Percentiles rank a stretch among this genome's conserved stretches.
Evolutionary conservation across 2,113 vertebrate genomes (phyloP).

Genomic region (Nycticryphes semicollaris): DNA sequence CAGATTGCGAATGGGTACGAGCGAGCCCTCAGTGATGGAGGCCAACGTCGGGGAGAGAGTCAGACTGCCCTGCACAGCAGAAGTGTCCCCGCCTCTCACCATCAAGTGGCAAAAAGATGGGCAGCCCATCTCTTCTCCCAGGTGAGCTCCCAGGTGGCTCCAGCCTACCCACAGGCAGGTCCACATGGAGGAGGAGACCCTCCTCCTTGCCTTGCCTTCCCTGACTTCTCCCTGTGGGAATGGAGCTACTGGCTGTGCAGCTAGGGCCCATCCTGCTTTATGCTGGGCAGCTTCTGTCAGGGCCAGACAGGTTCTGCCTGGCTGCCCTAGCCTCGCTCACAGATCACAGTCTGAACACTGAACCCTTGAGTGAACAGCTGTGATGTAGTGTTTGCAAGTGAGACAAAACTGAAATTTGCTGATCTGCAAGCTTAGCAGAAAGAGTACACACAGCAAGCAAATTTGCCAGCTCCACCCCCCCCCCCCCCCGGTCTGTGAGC

Average conservation of each 20-base stretch:
- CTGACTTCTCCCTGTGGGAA: neutral
- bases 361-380: neutral
- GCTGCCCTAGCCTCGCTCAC: neutral
- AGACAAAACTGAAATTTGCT: neutral
- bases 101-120: slow-evolving; percentile 89
- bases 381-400: neutral
- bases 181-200: neutral
- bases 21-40: slow-evolving; percentile 75
- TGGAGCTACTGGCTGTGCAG: neutral
- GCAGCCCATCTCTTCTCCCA: slow-evolving; percentile 77
- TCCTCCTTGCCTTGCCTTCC: neutral
- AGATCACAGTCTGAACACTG: neutral
- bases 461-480: neutral
- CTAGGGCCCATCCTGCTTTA: rapidly evolving
- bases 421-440: neutral
- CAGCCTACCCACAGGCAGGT: neutral
- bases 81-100: slow-evolving; percentile 71
- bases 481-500: neutral
- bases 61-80: slow-evolving; percentile 78
- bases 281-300: neutral
- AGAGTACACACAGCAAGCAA: neutral
- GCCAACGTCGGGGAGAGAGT: slow-evolving; percentile 78
- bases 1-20: slow-evolving; percentile 85
- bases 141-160: slow-evolving; percentile 61
- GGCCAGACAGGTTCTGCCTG: rapidly evolving